Evolutionary conservation across 2,888 invertebrate species (phyloP).

Genomic region (Epinotia ramella): DNA sequence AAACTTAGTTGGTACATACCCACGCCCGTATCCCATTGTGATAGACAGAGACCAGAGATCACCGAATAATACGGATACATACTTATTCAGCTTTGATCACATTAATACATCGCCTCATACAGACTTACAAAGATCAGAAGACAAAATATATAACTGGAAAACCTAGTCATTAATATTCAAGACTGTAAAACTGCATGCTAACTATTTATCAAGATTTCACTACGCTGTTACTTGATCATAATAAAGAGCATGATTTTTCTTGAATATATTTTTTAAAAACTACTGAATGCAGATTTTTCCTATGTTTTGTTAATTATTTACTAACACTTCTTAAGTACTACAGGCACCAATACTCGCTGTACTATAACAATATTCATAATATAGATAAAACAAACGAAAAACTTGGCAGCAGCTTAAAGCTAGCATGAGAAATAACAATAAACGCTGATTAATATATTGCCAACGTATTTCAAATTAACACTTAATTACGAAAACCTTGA

Average conservation of each 20-base stretch:
- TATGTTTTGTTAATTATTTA: too few species aligned
- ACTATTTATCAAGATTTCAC: constrained; percentile 3
- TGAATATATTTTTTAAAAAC: too few species aligned
- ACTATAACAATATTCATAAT: neutral
- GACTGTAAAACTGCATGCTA: constrained; percentile 10
- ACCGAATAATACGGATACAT: too few species aligned
- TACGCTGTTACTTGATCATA: neutral
- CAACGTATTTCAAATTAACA: neutral
- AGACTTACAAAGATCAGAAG: too few species aligned
- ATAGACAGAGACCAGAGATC: too few species aligned
- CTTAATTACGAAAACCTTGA: constrained; percentile 23
- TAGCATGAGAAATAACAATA: constrained; percentile 14
- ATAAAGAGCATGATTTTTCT: neutral
- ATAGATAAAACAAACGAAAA: neutral
- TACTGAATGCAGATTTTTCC: too few species aligned
- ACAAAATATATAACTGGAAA: neutral
- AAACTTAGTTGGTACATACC: too few species aligned
- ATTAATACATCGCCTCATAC: too few species aligned
- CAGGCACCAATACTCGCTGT: too few species aligned
- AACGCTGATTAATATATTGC: neutral
- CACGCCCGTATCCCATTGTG: too few species aligned
- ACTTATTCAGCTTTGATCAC: too few species aligned
- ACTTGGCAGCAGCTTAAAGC: neutral
- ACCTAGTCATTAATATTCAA: neutral
- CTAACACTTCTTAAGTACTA: too few species aligned